phyloP scores from a whole-genome alignment of 2,113 vertebrate species.

The Phainopepla nitens region DNA sequence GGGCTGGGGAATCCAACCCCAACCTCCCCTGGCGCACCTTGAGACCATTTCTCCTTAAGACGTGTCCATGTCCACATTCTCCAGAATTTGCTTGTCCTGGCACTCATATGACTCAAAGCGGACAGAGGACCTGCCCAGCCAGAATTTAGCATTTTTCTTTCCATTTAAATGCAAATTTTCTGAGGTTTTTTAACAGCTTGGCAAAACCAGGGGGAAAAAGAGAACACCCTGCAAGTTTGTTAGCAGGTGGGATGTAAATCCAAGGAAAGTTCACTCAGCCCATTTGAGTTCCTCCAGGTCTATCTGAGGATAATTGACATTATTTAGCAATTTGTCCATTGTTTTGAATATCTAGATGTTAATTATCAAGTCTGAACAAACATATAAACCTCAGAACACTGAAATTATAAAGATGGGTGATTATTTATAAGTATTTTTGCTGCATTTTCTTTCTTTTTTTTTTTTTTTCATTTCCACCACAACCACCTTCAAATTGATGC shows the following conservation, averaged over 20 bases:
- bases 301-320: neutral
- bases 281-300: neutral
- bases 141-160: neutral
- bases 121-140: neutral
- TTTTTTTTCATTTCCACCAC: neutral
- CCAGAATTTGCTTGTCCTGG: neutral
- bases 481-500: neutral
- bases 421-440: neutral
- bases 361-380: neutral
- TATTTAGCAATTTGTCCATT: neutral
- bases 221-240: neutral
- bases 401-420: neutral
- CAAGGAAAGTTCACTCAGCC: neutral
- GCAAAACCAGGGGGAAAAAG: neutral
- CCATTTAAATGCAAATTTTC: neutral
- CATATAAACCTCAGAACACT: neutral
- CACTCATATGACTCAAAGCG: neutral
- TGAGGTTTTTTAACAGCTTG: neutral
- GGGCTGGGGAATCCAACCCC: neutral
- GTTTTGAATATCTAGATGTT: neutral
- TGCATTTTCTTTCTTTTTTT: neutral
- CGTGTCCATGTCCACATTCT: fast-evolving
- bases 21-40: neutral
- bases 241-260: neutral
- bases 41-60: neutral